Base-by-base conservation (phyloP, 1,140 invertebrate genomes). In the Episyrphus balteatus region DNA sequence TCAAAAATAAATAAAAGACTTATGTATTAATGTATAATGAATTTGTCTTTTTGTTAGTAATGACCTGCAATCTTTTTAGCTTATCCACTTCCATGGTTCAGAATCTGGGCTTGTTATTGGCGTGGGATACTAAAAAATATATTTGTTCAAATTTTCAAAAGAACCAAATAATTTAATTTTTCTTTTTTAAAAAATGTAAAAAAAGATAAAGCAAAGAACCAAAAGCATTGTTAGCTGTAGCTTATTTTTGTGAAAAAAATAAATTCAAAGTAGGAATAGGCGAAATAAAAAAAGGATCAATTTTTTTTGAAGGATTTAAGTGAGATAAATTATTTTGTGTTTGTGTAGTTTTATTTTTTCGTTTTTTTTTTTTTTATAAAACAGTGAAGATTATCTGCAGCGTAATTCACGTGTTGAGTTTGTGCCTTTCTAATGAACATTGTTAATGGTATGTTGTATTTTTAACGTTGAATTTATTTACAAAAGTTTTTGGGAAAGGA, bases 1-100 rank as follows among this genome's bases (percentile, higher is more conserved):
- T 34, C 9, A 34, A 34, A 26, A 26, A 26, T 8, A 26, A 26
- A 26, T 5, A 26, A 5, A 26, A 26, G 21, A 26, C 21, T 26
- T 26, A 26, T 26, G 21, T 26, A 26, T 26, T 26, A 26, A 26
- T 26, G 21, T 26, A 26, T 26, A 26, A 26, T 26, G 21, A 26
- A 26, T 26, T 26, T 26, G 21, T 26, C 21, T 42, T 47, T 40
- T 50, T 46, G 15, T 21, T 48, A 49, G 42, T 42, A 50, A 45
- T 50, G 38, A 38, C 46, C 39, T 56, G 17, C 32, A 46, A 55
- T 57, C 51, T 56, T 55, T 60, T 66, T 68, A 68, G 57, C 63
- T 66, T 66, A 68, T 68, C 85, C 84, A 88, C 73, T 83, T 86
- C 83, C 83, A 86, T 69, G 84, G 82, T 75, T 88, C 84, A 71